Evolutionary conservation across 30 jellyfish, hydroid and myxozoan species (phyloP).

Genomic region (Hydractinia echinata): DNA sequence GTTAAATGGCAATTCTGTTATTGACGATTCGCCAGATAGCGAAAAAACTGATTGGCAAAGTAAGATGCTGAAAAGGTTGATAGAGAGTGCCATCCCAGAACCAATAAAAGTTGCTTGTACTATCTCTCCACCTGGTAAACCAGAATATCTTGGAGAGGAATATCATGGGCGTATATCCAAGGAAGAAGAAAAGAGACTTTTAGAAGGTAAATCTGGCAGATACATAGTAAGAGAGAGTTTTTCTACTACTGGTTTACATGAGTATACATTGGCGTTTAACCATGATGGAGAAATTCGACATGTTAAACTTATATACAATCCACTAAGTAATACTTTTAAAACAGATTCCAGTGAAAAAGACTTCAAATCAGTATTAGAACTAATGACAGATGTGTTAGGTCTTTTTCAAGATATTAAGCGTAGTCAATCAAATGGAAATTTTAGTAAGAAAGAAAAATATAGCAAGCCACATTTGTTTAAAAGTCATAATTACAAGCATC

Average conservation of each 20-base stretch:
- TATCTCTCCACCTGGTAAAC: slow-evolving; percentile 72
- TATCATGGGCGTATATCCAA: slow-evolving; percentile 71
- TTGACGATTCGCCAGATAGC: neutral
- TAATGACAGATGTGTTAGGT: slow-evolving; percentile 64
- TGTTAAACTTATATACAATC: slow-evolving; percentile 48
- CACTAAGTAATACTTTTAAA: slow-evolving; percentile 35
- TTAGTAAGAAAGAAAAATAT: slow-evolving; percentile 46
- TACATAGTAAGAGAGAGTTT: slow-evolving; percentile 78
- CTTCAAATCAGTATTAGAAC: slow-evolving; percentile 57
- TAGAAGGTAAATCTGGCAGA: slow-evolving; percentile 83
- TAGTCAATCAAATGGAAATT: neutral
- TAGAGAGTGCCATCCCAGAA: slow-evolving; percentile 74
- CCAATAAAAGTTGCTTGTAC: slow-evolving; percentile 90
- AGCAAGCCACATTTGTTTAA: slow-evolving; percentile 72
- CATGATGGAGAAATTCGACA: slow-evolving; percentile 75
- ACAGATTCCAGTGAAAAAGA: slow-evolving; percentile 60
- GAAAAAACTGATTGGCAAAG: slow-evolving; percentile 2
- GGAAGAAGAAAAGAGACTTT: slow-evolving; percentile 58
- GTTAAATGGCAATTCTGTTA: neutral
- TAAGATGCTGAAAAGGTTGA: slow-evolving; percentile 57
- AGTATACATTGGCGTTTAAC: slow-evolving; percentile 76
- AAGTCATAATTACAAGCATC: slow-evolving; percentile 65
- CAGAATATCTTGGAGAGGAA: slow-evolving; percentile 61
- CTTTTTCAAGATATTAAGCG: slow-evolving; percentile 48
- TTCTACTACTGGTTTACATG: slow-evolving; percentile 50